These are phyloP conservation scores for Eptesicus fuscus DNA, from an alignment of 2,113 vertebrate genomes.

Conservation along the genomic window DNA sequence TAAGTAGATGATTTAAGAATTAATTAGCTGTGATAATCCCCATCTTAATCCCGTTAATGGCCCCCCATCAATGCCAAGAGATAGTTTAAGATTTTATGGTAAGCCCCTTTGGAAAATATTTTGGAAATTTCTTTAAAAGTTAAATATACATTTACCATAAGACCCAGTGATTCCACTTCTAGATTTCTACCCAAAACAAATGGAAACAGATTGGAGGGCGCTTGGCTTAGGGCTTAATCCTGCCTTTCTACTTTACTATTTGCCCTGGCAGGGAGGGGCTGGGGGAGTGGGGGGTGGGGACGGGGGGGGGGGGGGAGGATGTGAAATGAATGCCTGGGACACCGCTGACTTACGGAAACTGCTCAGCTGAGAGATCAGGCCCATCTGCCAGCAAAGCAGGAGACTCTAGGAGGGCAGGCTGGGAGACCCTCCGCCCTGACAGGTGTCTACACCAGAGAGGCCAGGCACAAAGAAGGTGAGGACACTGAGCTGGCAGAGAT, in stretches of 20 bases:
- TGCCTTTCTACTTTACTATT: rapidly evolving
- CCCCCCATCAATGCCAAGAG: background rate
- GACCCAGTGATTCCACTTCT: background rate
- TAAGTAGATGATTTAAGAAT: background rate
- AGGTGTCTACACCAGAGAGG: background rate
- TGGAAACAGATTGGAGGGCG: background rate
- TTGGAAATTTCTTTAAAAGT: background rate
- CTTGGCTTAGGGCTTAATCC: rapidly evolving
- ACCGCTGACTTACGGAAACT: background rate
- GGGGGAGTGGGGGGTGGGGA: too few relatives aligned
- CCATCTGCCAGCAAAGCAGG: conserved; percentile 61
- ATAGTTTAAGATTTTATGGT: background rate
- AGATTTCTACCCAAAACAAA: background rate
- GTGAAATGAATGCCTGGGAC: background rate
- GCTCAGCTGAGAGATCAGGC: background rate
- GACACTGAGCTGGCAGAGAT: background rate
- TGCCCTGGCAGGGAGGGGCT: rapidly evolving
- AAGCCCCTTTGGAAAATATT: background rate
- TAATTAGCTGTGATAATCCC: background rate
- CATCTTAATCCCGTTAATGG: background rate
- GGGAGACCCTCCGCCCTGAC: conserved; percentile 80
- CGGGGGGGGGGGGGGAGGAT: background rate
- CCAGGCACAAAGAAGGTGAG: background rate
- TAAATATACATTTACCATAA: background rate
- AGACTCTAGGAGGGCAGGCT: conserved; percentile 76